phyloP scores from a whole-genome alignment of 2,888 invertebrate genomes.

The Julus scanicus region DNA sequence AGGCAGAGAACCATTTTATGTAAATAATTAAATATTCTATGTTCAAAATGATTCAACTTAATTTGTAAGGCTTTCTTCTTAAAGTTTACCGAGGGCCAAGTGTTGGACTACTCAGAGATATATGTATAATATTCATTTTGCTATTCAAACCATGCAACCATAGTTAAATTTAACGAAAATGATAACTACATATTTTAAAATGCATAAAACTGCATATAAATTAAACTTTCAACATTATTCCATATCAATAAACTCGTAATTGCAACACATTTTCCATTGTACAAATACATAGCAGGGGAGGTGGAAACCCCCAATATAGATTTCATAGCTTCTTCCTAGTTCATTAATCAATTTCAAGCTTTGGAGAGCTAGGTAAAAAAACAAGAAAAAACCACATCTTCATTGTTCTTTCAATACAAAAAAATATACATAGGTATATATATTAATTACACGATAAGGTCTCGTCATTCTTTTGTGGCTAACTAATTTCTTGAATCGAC shows the following conservation, averaged over 20 bases:
- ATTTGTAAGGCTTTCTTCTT: too few species aligned
- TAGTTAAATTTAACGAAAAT: too few species aligned
- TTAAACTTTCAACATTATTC: not conserved
- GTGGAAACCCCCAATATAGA: not conserved
- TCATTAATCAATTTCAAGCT: not conserved
- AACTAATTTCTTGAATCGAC: not conserved
- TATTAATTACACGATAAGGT: not conserved
- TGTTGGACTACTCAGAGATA: too few species aligned
- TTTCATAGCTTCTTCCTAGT: not conserved
- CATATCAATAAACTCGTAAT: not conserved
- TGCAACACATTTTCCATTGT: not conserved
- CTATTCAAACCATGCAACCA: too few species aligned
- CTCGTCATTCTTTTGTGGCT: not conserved
- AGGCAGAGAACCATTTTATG: too few species aligned
- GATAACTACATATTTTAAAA: not conserved
- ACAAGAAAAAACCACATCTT: not conserved
- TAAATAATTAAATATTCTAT: too few species aligned
- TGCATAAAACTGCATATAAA: too few species aligned
- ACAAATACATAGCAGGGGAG: too few species aligned
- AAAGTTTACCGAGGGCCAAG: too few species aligned
- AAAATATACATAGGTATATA: too few species aligned
- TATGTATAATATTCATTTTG: too few species aligned
- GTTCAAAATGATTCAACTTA: too few species aligned
- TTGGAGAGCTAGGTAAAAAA: not conserved
- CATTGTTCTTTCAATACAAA: not conserved